Percentiles rank a stretch among this genome's conserved stretches.
Evolutionary conservation across 2,113 vertebrate species (phyloP).

Genomic region (Lagenorhynchus albirostris): DNA sequence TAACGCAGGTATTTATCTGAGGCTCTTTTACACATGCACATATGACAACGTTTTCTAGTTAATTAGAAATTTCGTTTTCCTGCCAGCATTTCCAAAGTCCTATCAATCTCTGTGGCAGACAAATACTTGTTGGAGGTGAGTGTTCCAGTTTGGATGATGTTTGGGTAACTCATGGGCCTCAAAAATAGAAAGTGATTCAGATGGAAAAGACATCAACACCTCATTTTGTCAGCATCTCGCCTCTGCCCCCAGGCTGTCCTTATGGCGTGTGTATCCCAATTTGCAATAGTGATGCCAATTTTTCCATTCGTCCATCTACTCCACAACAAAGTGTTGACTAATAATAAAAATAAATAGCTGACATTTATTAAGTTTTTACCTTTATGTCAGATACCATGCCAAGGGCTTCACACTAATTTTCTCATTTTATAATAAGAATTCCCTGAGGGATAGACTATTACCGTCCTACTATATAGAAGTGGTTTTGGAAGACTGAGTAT

Average conservation of each 20-base stretch:
- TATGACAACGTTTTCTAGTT: not conserved
- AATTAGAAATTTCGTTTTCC: not conserved
- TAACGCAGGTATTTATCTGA: not conserved
- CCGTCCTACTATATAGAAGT: not conserved
- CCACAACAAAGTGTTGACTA: not conserved
- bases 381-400: not conserved
- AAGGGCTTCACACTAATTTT: not conserved
- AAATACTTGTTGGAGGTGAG: not conserved
- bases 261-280: not conserved
- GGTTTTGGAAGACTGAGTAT: not conserved
- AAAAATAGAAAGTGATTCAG: not conserved
- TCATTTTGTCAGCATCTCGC: not conserved
- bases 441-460: not conserved
- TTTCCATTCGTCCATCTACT: not conserved
- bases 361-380: not conserved
- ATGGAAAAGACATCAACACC: not conserved
- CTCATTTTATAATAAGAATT: not conserved
- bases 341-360: not conserved
- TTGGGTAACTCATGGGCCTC: not conserved
- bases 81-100: not conserved
- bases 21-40: not conserved
- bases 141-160: not conserved
- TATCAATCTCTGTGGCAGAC: not conserved
- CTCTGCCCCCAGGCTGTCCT: not conserved
- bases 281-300: not conserved